Base-by-base conservation (phyloP, 2,888 invertebrate species). In the Synanthedon formicaeformis region DNA sequence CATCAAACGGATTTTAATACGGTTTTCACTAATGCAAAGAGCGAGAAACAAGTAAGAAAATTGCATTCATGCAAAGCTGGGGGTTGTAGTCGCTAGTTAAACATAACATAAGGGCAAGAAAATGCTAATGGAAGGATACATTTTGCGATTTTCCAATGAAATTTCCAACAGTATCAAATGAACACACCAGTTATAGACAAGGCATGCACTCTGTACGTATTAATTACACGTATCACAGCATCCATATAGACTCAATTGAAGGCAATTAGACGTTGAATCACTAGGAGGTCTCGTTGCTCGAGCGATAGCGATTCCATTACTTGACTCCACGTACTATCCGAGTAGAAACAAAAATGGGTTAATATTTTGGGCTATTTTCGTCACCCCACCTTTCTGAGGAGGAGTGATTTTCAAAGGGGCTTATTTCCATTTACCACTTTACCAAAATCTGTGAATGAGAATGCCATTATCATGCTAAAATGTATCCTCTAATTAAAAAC, bases 141-240 rank as follows among this genome's bases (percentile, higher is more conserved):
- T 45, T 45, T 45, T 5, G 45, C 13, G 2, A 45, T 14, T 14
- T 45, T 13, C 14, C 6, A 45, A 45, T 45, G 45, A 14, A 45
- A 45, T 45, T 45, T 12, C 45, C 45, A 45, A 45, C 45, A 45
- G 13, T 34, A 34, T 45, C 45, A 13, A 10, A 45, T 45, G 45
- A 45, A 45, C 45, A 45, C 34, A 34, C 34, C 34, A 34, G 34
- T 34, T 34, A 10, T 2, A 45, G 45, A 14, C 52, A 34, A 54
- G 52, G 51, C 52, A 53, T 53, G 53, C 52, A 55, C 52, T 63
- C 54, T 56, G 60, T 63, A 59, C 66, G 60, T 74, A 72, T 73
- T 75, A 75, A 73, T 75, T 71, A 73, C 69, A 63, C 65, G 56
- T 69, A 78, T 79, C 74, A 67, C 58, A 40, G 57, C 59, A 60